Base-by-base conservation (phyloP, 1,140 invertebrate genomes). In the Aphidius gifuensis region DNA sequence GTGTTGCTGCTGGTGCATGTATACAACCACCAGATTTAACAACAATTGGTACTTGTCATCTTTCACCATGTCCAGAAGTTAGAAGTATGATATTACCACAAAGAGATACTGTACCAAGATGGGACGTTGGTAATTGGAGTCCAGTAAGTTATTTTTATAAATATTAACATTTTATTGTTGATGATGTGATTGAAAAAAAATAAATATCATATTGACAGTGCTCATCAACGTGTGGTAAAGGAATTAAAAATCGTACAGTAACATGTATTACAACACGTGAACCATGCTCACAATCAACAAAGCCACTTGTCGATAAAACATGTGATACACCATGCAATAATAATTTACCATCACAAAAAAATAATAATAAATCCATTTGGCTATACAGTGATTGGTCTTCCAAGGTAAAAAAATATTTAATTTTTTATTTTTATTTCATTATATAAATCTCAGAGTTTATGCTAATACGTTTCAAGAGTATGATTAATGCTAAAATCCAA, bases 1-100 rank as follows among this genome's bases (percentile, higher is more conserved):
- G 76, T 42, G 82, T 84, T 8, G 76, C 75, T 3, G 74, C 75
- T 9, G 77, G 77, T n/a, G 77, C 77, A 58, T 83, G 81, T 61
- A 59, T 74, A n/a, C 71, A 75, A 55, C 75, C 75, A 39, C 69
- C 74, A 23, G 71, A 75, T 69, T 61, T 78, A 48, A 73, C 56
- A 39, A 76, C 72, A 5, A 64, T 69, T 40, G 75, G 75, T 64
- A 62, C 65, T 51, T 81, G 79, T 56, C 64, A 43, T 7, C 70
- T 64, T 50, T 55, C 73, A 16, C 58, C 72, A 5, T 81, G 79
- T 66, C 71, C 72, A 39, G 71, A 75, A 72, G 65, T 77, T 16
- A 74, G 70, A 58, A 71, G 72, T 58, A 76, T 74, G 69, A 64
- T 38, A 5, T 9, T 69, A 49, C 69, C 70, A 6, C 68, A 72